Percentiles rank a stretch among this genome's conserved stretches.
These are phyloP conservation scores for Meliscaeva auricollis DNA, from an alignment of 2,888 invertebrate species.

Conservation along the genomic window DNA sequence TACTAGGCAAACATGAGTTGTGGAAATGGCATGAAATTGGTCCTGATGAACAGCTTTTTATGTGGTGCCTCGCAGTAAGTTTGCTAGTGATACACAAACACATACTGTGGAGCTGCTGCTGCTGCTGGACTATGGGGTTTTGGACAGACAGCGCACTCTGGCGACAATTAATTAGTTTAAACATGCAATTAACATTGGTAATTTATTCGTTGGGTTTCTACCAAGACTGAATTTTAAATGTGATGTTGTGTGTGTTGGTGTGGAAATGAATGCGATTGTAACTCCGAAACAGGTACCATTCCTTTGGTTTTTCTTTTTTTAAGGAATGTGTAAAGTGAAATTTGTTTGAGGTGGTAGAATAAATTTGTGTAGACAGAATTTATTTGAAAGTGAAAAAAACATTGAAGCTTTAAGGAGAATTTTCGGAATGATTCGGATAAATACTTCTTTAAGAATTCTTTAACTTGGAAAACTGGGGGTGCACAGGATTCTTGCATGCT, in stretches of 20 bases:
- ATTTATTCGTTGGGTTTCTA: conserved; percentile 54
- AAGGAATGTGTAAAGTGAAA: conserved; percentile 16
- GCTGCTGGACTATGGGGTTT: conserved; percentile 4
- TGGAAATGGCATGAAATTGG: conserved; percentile 63
- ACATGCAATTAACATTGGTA: conserved; percentile 64
- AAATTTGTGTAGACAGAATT: conserved; percentile 13
- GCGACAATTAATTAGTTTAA: conserved; percentile 69
- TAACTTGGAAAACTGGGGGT: too few species aligned
- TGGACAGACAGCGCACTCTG: conserved; percentile 45
- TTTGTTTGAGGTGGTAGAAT: conserved; percentile 23
- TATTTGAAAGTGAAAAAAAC: background rate
- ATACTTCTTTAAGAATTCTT: too few species aligned
- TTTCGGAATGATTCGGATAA: too few species aligned
- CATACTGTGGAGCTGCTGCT: background rate
- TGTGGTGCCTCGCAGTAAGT: background rate
- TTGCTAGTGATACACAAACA: too few species aligned
- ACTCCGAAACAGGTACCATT: conserved; percentile 33
- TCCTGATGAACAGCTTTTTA: conserved; percentile 42
- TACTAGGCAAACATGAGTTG: conserved; percentile 66
- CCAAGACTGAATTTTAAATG: conserved; percentile 45
- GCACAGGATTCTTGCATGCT: too few species aligned
- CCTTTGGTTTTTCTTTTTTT: background rate
- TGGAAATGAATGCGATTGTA: conserved; percentile 32
- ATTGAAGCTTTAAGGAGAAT: background rate
- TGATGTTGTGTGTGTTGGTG: background rate